These are phyloP conservation scores for Dipodomys ordii DNA, from an alignment of 2,113 vertebrate genomes.

Conservation along the genomic window DNA sequence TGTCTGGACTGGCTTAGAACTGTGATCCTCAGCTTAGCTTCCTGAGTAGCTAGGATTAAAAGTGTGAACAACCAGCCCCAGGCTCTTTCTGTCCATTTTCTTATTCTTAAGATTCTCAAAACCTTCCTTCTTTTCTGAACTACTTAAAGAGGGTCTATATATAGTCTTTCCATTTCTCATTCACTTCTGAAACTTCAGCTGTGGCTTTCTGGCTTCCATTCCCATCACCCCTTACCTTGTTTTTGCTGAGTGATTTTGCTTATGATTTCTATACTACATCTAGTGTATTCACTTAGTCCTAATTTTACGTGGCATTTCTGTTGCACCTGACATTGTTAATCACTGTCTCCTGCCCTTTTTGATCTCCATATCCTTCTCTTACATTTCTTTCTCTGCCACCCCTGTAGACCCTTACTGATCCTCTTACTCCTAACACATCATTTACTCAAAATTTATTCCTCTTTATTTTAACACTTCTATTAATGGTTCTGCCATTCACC, in stretches of 20 bases:
- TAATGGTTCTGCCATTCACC: neutral
- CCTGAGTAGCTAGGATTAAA: no score
- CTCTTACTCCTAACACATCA: neutral
- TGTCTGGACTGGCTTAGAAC: no score
- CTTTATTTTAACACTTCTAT: neutral
- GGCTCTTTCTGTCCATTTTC: neutral
- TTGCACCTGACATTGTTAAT: slow-evolving; percentile 60
- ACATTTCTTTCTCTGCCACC: slow-evolving; percentile 1
- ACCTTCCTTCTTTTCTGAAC: neutral
- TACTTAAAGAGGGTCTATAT: neutral
- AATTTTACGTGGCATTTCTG: slow-evolving; percentile 67
- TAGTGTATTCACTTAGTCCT: slow-evolving; percentile 35
- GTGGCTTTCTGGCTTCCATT: slow-evolving; percentile 21
- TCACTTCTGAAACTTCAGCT: slow-evolving; percentile 20
- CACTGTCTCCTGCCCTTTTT: slow-evolving; percentile 26
- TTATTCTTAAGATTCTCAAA: slow-evolving; percentile 29
- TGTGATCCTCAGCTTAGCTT: no score
- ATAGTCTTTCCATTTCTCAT: neutral
- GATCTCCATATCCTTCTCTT: slow-evolving; percentile 14
- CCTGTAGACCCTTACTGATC: neutral
- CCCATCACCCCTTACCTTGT: neutral
- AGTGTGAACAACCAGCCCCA: no score
- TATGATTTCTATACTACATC: neutral
- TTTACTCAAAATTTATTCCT: no score
- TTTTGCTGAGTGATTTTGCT: neutral